Conservation (phyloP, 2,113 vertebrate genomes). For the Periophthalmus modestus region DNA sequence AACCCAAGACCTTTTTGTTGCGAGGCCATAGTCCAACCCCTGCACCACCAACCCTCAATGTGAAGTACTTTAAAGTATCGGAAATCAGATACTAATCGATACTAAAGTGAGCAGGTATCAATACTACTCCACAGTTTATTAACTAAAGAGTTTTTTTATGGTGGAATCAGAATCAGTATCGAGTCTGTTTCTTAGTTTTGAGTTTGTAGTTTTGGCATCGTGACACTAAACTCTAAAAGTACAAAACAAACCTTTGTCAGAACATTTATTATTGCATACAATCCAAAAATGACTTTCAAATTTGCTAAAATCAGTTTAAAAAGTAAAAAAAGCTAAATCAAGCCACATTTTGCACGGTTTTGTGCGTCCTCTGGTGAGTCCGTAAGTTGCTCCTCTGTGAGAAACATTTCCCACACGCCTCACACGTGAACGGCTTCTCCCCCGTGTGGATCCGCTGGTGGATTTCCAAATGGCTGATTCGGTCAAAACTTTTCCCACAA, state of each 20-base stretch:
- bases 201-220: too few species aligned
- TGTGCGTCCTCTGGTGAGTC: conserved; percentile 76
- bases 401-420: conserved; percentile 69
- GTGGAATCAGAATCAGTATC: too few species aligned
- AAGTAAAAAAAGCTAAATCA: background rate
- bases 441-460: conserved; percentile 79
- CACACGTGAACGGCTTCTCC: conserved; percentile 75
- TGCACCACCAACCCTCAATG: too few species aligned
- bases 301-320: background rate
- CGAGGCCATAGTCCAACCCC: too few species aligned
- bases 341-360: conserved; percentile 42
- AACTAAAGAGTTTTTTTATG: too few species aligned
- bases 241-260: background rate
- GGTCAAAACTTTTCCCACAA: conserved; percentile 81
- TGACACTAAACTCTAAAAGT: background rate
- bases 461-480: conserved; percentile 78
- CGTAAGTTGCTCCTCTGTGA: conserved; percentile 79
- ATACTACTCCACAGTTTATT: too few species aligned
- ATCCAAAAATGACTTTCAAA: background rate
- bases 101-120: too few species aligned
- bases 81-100: too few species aligned
- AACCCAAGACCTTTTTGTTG: too few species aligned
- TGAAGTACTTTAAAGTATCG: too few species aligned
- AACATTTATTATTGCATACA: background rate
- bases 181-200: too few species aligned